Percentiles rank a stretch among this genome's conserved stretches.
These are phyloP conservation scores for Brenthis hecate DNA, from an alignment of 2,888 invertebrate genomes.

Conservation along the genomic window DNA sequence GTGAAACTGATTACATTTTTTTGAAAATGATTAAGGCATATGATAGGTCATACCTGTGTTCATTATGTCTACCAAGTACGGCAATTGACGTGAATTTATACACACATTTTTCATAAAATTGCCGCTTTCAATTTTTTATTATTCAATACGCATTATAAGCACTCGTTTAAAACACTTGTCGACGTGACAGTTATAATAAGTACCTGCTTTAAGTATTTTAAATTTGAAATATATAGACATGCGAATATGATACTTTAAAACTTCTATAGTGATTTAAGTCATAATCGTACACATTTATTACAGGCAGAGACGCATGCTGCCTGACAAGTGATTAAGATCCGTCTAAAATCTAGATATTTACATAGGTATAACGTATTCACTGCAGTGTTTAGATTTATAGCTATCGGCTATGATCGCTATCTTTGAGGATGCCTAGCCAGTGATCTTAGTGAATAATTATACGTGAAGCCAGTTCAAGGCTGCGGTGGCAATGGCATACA, in stretches of 20 bases:
- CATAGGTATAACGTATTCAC: conserved; percentile 13
- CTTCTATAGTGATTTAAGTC: conserved; percentile 13
- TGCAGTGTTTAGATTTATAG: conserved; percentile 27
- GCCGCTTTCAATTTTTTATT: conserved; percentile 7
- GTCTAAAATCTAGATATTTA: conserved; percentile 20
- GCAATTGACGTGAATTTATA: too few relatives aligned
- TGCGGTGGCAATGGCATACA: conserved; percentile 13
- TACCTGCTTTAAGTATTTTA: neutral
- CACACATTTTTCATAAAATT: too few relatives aligned
- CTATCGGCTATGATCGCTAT: conserved; percentile 28
- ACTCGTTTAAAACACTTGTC: conserved; percentile 2
- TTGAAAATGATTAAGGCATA: too few relatives aligned
- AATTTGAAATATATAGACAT: neutral
- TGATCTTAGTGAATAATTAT: conserved; percentile 26
- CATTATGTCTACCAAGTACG: too few relatives aligned
- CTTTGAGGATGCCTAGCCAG: conserved; percentile 27
- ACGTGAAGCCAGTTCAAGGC: conserved; percentile 28
- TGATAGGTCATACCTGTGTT: too few relatives aligned
- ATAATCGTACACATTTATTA: conserved; percentile 5
- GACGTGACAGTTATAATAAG: conserved; percentile 11
- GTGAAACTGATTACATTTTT: too few relatives aligned
- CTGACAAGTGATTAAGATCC: conserved; percentile 10
- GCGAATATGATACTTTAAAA: conserved; percentile 1
- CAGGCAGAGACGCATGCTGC: neutral
- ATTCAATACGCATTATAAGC: conserved; percentile 6